Percentiles rank a stretch among this genome's conserved stretches.
Evolutionary conservation across 2,888 invertebrate genomes (phyloP).

Genomic region (Polyommatus iphigenia): DNA sequence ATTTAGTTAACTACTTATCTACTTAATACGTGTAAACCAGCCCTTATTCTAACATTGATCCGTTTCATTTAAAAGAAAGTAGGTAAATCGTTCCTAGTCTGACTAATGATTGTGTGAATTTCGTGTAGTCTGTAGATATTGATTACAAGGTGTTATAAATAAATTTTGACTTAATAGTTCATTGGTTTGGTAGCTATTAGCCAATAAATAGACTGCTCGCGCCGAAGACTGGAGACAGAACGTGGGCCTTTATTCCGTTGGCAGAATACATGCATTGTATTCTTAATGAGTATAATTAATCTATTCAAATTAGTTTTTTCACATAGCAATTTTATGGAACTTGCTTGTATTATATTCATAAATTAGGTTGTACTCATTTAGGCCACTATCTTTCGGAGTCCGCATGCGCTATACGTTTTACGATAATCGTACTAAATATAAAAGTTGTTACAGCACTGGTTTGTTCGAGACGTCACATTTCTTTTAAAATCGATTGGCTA

Average conservation of each 20-base stretch:
- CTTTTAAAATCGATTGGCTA: slow-evolving; percentile 74
- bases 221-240: slow-evolving; percentile 7
- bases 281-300: slow-evolving; percentile 18
- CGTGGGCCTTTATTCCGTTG: slow-evolving; percentile 18
- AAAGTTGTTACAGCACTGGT: slow-evolving; percentile 44
- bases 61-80: neutral
- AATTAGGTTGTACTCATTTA: slow-evolving; percentile 24
- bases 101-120: neutral
- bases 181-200: neutral
- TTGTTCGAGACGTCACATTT: slow-evolving; percentile 56
- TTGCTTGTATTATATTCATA: slow-evolving; percentile 13
- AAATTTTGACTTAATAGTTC: slow-evolving; percentile 12
- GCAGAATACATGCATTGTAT: slow-evolving; percentile 28
- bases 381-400: slow-evolving; percentile 36
- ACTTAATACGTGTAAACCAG: too few species aligned
- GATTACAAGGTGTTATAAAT: slow-evolving; percentile 12
- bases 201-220: slow-evolving; percentile 11
- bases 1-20: too few species aligned
- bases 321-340: neutral
- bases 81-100: neutral
- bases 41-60: neutral
- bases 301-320: slow-evolving; percentile 1
- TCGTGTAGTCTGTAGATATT: neutral
- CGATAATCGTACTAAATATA: slow-evolving; percentile 45
- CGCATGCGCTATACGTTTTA: slow-evolving; percentile 45